A percentile compares a stretch with the other conserved stretches of the same genome.
Evolutionary conservation across 2,797 vertebrate species (phyloP).

Genomic region (Gila robusta): DNA sequence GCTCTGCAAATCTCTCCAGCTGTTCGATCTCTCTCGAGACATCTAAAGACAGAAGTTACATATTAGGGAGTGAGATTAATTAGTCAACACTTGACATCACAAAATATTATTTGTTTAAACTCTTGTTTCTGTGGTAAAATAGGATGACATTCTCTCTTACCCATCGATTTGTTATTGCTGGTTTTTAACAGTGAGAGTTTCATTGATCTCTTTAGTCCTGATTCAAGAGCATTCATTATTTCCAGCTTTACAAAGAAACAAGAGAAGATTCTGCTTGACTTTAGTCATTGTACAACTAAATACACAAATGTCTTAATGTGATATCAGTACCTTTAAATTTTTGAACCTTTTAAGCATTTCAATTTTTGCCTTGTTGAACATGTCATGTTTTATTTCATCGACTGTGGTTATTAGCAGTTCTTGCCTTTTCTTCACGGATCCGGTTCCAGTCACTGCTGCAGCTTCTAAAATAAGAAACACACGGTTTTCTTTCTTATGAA

Average conservation of each 20-base stretch:
- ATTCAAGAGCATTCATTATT: not conserved
- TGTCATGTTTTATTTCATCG: not conserved
- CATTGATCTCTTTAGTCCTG: not conserved
- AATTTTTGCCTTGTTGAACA: constrained; percentile 16
- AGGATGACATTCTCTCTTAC: not conserved
- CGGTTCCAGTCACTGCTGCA: not conserved
- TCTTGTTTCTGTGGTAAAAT: not conserved
- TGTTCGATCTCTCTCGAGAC: not conserved
- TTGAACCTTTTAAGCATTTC: not conserved
- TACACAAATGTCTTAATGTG: not conserved
- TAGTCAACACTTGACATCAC: not conserved
- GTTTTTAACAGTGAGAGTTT: not conserved
- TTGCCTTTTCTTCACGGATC: not conserved
- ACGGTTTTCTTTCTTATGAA: not conserved
- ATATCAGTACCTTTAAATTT: not conserved
- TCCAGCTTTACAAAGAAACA: not conserved
- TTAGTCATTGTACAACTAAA: not conserved
- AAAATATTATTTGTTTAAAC: not conserved
- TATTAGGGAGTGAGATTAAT: not conserved
- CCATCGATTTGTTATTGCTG: not conserved
- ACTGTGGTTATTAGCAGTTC: not conserved
- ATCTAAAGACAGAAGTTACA: not conserved
- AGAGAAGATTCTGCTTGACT: not conserved
- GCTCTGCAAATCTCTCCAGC: not conserved
- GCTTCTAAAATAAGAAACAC: not conserved